Percentiles rank a stretch among this genome's conserved stretches.
Conservation (phyloP, 2,888 invertebrate genomes). For the Odontothrips loti region DNA sequence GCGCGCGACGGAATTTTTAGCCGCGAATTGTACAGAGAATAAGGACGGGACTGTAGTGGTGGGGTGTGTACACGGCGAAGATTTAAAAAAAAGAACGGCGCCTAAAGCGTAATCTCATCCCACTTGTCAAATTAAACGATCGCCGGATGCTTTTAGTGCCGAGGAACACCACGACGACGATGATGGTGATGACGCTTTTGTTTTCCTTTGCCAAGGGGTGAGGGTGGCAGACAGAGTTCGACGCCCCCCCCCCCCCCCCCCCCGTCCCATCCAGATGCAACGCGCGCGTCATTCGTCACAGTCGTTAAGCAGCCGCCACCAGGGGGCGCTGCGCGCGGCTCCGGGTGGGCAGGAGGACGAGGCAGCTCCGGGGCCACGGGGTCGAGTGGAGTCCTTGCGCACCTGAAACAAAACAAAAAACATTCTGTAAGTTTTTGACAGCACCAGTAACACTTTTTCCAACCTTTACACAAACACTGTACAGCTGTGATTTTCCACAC, state of each 20-base stretch:
- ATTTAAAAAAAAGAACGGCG: no score
- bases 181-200: no score
- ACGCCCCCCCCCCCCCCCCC: background rate
- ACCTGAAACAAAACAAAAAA: background rate
- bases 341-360: no score
- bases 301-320: background rate
- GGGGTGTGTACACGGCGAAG: background rate
- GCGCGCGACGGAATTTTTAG: background rate
- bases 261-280: background rate
- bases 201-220: background rate
- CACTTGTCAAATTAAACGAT: conserved; percentile 1
- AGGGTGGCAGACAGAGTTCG: background rate
- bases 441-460: no score
- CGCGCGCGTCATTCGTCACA: background rate
- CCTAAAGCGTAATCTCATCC: no score
- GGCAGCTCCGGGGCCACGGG: no score
- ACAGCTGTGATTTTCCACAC: no score
- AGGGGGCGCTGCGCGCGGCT: background rate
- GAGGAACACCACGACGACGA: no score
- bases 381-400: no score
- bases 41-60: background rate
- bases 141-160: background rate
- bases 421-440: background rate
- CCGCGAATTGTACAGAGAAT: no score
- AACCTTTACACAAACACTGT: no score